phyloP scores from a whole-genome alignment of 2,113 vertebrate genomes.

The Thryonomys swinderianus region DNA sequence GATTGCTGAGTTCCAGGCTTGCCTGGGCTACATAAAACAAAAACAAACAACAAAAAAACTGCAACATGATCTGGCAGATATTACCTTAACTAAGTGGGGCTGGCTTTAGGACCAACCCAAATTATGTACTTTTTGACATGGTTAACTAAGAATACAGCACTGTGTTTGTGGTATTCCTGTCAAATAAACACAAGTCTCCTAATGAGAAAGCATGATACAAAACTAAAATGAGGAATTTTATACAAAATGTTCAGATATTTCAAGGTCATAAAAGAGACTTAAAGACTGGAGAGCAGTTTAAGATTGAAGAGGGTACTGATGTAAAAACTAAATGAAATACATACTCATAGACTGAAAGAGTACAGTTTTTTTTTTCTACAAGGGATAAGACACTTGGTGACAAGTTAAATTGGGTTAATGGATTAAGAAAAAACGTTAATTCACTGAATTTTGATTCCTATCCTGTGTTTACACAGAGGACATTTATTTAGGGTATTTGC shows the following conservation, averaged over 20 bases:
- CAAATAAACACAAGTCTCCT: not conserved
- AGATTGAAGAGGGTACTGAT: not conserved
- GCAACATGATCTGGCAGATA: not conserved
- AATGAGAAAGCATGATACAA: not conserved
- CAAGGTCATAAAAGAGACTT: not conserved
- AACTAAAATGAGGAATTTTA: not conserved
- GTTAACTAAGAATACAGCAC: not conserved
- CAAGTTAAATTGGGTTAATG: slow-evolving; percentile 8
- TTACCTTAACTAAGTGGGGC: not conserved
- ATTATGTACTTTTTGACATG: not conserved
- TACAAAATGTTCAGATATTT: slow-evolving; percentile 30
- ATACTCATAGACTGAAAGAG: not conserved
- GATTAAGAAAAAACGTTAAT: slow-evolving; percentile 11
- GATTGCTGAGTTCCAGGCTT: no score
- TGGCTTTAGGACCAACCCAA: not conserved
- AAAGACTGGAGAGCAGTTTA: slow-evolving; percentile 20
- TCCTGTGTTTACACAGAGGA: not conserved
- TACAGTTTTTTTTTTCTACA: not conserved
- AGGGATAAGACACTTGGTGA: slow-evolving; percentile 47
- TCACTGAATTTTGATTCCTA: slow-evolving; percentile 35
- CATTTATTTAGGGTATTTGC: slow-evolving; percentile 31
- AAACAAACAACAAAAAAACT: no score
- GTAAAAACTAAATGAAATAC: slow-evolving; percentile 6
- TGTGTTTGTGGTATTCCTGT: not conserved
- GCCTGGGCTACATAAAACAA: no score